Evolutionary conservation across 2,888 invertebrate genomes (phyloP).

Genomic region (Cantharis lateralis): DNA sequence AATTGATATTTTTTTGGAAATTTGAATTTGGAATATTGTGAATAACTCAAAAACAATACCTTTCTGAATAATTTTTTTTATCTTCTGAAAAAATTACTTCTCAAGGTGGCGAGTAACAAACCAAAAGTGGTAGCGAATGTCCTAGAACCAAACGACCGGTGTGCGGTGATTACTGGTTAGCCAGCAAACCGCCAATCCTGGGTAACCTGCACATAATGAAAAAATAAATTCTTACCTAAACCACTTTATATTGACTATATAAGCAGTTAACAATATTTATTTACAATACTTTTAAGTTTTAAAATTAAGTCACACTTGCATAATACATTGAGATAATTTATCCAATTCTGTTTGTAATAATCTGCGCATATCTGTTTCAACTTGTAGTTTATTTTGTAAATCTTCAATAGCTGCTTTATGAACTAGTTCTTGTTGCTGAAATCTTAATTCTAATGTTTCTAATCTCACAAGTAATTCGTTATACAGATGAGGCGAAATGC

Average conservation of each 20-base stretch:
- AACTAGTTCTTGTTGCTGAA: slow-evolving; percentile 63
- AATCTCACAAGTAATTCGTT: slow-evolving; percentile 55
- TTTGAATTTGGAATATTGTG: too few relatives aligned
- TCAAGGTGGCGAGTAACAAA: too few relatives aligned
- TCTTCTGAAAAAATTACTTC: too few relatives aligned
- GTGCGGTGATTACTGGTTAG: too few relatives aligned
- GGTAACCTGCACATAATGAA: neutral
- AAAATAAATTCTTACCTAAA: neutral
- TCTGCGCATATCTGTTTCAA: slow-evolving; percentile 68
- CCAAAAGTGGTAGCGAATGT: too few relatives aligned
- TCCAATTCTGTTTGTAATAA: slow-evolving; percentile 69
- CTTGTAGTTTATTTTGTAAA: slow-evolving; percentile 63
- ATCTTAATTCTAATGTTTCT: slow-evolving; percentile 62
- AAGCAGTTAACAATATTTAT: neutral
- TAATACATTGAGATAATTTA: slow-evolving; percentile 72
- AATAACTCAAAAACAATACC: too few relatives aligned
- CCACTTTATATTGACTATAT: neutral
- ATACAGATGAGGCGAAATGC: slow-evolving; percentile 46
- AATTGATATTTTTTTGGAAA: too few relatives aligned
- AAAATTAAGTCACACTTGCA: slow-evolving; percentile 60
- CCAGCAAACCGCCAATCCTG: too few relatives aligned
- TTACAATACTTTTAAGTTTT: neutral
- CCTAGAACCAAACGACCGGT: too few relatives aligned
- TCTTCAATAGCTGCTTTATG: slow-evolving; percentile 69
- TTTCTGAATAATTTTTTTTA: too few relatives aligned